Evolutionary conservation across 2,888 invertebrate genomes (phyloP).

Genomic region (Agrochola lychnidis): DNA sequence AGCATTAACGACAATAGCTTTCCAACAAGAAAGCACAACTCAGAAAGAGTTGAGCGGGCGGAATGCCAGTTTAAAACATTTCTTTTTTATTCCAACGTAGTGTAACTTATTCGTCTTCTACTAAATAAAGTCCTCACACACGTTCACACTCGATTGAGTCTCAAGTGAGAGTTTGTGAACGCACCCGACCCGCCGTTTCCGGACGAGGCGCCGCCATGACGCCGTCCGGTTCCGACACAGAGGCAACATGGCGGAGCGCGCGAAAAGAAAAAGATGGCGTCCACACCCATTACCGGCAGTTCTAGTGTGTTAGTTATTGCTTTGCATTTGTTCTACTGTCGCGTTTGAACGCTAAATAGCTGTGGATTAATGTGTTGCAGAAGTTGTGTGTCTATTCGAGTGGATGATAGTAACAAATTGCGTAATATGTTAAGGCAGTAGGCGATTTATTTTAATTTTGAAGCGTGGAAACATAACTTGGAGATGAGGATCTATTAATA

Average conservation of each 20-base stretch:
- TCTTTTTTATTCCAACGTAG: slow-evolving; percentile 62
- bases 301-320: slow-evolving; percentile 77
- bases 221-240: slow-evolving; percentile 82
- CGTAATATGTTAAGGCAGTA: slow-evolving; percentile 24
- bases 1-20: slow-evolving; percentile 60
- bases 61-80: slow-evolving; percentile 65
- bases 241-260: slow-evolving; percentile 71
- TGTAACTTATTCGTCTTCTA: slow-evolving; percentile 70
- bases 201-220: slow-evolving; percentile 83
- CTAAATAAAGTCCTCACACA: slow-evolving; percentile 74
- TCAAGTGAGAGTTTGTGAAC: slow-evolving; percentile 81
- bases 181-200: slow-evolving; percentile 81
- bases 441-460: slow-evolving; percentile 26
- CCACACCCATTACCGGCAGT: slow-evolving; percentile 78
- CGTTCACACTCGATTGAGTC: slow-evolving; percentile 79
- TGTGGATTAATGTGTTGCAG: slow-evolving; percentile 59
- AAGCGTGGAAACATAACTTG: background rate
- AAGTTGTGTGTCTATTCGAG: slow-evolving; percentile 32
- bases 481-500: background rate
- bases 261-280: slow-evolving; percentile 78
- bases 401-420: slow-evolving; percentile 26
- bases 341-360: slow-evolving; percentile 67
- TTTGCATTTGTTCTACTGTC: slow-evolving; percentile 71
- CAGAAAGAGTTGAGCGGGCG: slow-evolving; percentile 58
- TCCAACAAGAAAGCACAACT: slow-evolving; percentile 49